A percentile compares a stretch with the other conserved stretches of the same genome.
phyloP scores from a whole-genome alignment of 2,797 vertebrate genomes.

The Stomatorhinus walkeri region DNA sequence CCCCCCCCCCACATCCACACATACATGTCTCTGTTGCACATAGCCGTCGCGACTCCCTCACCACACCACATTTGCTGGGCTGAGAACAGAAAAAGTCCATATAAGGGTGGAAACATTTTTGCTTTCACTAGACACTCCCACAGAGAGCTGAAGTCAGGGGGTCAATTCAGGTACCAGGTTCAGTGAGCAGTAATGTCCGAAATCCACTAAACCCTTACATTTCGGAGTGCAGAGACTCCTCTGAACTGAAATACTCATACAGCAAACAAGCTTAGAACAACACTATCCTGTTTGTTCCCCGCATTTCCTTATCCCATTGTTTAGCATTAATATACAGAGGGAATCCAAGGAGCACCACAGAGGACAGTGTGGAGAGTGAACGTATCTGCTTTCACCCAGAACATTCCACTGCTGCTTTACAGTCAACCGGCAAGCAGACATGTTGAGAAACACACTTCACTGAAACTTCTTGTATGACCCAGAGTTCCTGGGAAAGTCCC shows the following conservation, averaged over 20 bases:
- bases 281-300: not conserved
- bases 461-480: not conserved
- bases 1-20: not conserved
- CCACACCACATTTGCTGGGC: not conserved
- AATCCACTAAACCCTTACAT: not conserved
- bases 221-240: not conserved
- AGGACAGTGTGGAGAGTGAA: not conserved
- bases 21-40: not conserved
- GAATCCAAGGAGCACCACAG: not conserved
- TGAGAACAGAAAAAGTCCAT: not conserved
- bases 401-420: slow-evolving; percentile 6
- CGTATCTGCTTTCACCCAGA: slow-evolving; percentile 29
- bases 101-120: not conserved
- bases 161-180: slow-evolving; percentile 6
- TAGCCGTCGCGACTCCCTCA: not conserved
- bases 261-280: not conserved
- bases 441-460: not conserved
- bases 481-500: slow-evolving; percentile 3
- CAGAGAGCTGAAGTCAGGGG: not conserved
- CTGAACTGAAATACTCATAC: not conserved
- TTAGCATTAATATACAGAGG: not conserved
- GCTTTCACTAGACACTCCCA: slow-evolving; percentile 16
- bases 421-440: slow-evolving; percentile 22
- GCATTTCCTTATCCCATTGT: not conserved
- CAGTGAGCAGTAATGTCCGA: not conserved